Base-by-base conservation (phyloP, 2,113 vertebrate genomes). In the Salminus brasiliensis region DNA sequence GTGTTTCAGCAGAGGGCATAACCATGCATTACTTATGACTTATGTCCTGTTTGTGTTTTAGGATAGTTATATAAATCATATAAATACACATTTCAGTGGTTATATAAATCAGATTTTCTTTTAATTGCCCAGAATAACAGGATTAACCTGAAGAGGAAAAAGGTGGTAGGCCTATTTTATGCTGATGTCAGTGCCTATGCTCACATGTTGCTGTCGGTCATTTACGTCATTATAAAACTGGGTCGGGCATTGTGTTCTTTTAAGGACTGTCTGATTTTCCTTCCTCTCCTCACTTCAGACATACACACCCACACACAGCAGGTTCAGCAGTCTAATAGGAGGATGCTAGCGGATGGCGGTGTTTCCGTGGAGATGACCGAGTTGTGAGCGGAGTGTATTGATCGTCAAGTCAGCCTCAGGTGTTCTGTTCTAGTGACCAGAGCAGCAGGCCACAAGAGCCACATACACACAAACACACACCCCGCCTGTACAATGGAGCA, bases 281-380 rank as follows among this genome's bases (percentile, higher is more conserved):
- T 23, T 53, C 49, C 18, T 2, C 52, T 25, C 8, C 8, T 55
- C n/a, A 0, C 10, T 25, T 55, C 52, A 55, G 52, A 55, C 52
- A 5, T 7, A 52, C 47, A n/a, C 47, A 49, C 16, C 3, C 10
- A 10, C 45, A 11, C 45, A 52, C 12, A 52, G 13, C 47, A n/a
- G 16, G 5, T 13, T 52, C 47, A n/a, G 47, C 2, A 1, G n/a
- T 12, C 52, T 10, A 9, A 25, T 55, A 55, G n/a, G 21, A n/a
- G 12, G 47, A 23, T 55, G 52, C 23, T 25, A 25, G 16, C 11
- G 45, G 2, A 57, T 30, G 21, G 5, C 25, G 65, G 47, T 30
- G 60, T 70, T 60, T 43, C 53, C 36, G n/a, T 70, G 53, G 21
- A 47, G 21, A 78, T 68, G 23, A 66, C 62, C 32, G 62, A 39